These are phyloP conservation scores for Drosophila repletoides DNA, from an alignment of 1,140 invertebrate species.

Conservation along the genomic window DNA sequence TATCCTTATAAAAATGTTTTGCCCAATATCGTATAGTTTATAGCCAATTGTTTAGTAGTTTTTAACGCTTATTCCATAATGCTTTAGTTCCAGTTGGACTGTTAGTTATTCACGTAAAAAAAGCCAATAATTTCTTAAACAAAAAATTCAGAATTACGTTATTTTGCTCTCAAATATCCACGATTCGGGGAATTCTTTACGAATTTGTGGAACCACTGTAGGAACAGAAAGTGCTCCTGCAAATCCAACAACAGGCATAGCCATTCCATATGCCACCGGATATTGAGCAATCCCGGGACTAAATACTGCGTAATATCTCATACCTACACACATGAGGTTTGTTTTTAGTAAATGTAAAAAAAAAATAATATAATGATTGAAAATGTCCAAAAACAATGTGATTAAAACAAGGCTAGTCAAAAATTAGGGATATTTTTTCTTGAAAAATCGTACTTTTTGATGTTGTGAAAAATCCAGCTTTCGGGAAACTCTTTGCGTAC, in stretches of 20 bases:
- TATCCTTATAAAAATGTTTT: no score
- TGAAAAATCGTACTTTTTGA: conserved; percentile 33
- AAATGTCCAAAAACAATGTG: neutral
- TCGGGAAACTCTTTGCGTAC: conserved; percentile 49
- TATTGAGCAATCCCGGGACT: neutral
- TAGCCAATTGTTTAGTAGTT: no score
- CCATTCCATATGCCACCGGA: neutral
- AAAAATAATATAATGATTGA: neutral
- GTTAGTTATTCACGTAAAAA: no score
- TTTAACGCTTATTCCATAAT: neutral
- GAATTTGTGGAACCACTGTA: neutral
- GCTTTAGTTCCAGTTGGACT: neutral
- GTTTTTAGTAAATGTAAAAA: conserved; percentile 6
- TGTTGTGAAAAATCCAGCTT: conserved; percentile 47
- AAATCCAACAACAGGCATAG: neutral
- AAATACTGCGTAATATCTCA: neutral
- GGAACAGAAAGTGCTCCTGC: neutral
- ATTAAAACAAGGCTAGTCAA: neutral
- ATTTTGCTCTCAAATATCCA: conserved; percentile 4
- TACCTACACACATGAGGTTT: neutral
- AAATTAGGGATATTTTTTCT: no score
- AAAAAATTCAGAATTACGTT: conserved; percentile 21
- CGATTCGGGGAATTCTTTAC: neutral
- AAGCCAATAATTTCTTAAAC: no score
- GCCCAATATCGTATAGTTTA: no score